Conservation (phyloP, 2,797 vertebrate genomes). For the Pitangus sulphuratus region DNA sequence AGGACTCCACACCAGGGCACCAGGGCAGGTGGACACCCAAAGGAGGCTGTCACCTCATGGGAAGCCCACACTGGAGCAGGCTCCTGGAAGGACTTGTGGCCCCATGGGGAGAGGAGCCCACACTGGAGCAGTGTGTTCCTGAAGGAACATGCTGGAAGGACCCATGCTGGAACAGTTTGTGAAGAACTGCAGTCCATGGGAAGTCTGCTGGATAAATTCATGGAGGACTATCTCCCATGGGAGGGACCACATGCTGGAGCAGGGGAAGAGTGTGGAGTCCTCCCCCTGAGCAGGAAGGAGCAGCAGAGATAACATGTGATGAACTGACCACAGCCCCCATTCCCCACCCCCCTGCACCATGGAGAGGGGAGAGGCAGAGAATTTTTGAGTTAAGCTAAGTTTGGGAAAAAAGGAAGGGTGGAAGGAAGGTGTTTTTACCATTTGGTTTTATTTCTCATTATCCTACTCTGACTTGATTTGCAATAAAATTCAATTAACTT, state of each 20-base stretch:
- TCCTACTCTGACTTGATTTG: not conserved
- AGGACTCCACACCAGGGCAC: not conserved
- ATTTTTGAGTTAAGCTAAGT: not conserved
- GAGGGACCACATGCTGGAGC: not conserved
- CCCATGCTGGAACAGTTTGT: not conserved
- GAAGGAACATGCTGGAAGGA: not conserved
- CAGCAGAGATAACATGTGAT: not conserved
- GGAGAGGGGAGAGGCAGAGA: not conserved
- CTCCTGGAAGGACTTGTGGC: not conserved
- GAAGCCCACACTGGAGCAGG: not conserved
- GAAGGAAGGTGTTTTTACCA: not conserved
- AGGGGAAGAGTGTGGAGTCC: not conserved
- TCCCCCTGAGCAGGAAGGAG: accelerated
- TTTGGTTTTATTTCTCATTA: not conserved
- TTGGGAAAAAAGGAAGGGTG: not conserved
- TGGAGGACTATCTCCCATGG: not conserved
- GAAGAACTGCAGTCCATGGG: not conserved
- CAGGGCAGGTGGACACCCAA: not conserved
- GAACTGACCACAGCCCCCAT: not conserved
- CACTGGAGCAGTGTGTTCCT: not conserved
- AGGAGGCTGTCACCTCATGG: not conserved
- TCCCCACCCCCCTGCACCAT: accelerated
- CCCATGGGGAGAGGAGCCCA: not conserved
- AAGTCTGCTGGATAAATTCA: not conserved
- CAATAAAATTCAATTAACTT: not conserved